Evolutionary conservation across 2,888 invertebrate genomes (phyloP).

Genomic region (Pristionchus japonicus): DNA sequence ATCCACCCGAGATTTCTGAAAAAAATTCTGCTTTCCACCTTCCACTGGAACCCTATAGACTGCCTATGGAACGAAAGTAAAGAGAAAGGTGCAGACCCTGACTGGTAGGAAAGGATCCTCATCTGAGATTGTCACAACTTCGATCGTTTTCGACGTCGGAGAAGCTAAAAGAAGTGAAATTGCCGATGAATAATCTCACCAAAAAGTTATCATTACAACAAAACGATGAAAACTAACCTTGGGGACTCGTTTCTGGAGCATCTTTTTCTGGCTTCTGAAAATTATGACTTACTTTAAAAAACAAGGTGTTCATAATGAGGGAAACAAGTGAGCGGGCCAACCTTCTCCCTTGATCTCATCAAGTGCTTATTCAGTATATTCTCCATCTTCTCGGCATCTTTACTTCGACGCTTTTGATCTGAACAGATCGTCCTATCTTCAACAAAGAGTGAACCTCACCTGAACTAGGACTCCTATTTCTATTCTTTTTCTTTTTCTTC

Average conservation of each 20-base stretch:
- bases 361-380: constrained; percentile 14
- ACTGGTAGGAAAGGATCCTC: not conserved
- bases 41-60: no score
- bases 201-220: no score
- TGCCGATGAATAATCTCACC: not conserved
- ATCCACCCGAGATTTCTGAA: not conserved
- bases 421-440: no score
- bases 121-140: not conserved
- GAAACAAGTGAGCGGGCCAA: not conserved
- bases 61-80: not conserved
- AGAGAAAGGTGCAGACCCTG: not conserved
- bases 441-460: not conserved
- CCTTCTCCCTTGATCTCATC: not conserved
- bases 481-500: constrained; percentile 39
- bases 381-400: constrained; percentile 34
- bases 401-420: not conserved
- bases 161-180: not conserved
- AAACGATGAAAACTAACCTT: not conserved
- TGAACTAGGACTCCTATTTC: not conserved
- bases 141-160: not conserved
- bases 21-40: not conserved
- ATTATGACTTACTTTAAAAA: not conserved
- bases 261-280: not conserved
- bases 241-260: not conserved
- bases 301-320: not conserved